Percentiles rank a stretch among this genome's conserved stretches.
Conservation (phyloP, 2,113 vertebrate species). For the Macrotis lagotis region DNA sequence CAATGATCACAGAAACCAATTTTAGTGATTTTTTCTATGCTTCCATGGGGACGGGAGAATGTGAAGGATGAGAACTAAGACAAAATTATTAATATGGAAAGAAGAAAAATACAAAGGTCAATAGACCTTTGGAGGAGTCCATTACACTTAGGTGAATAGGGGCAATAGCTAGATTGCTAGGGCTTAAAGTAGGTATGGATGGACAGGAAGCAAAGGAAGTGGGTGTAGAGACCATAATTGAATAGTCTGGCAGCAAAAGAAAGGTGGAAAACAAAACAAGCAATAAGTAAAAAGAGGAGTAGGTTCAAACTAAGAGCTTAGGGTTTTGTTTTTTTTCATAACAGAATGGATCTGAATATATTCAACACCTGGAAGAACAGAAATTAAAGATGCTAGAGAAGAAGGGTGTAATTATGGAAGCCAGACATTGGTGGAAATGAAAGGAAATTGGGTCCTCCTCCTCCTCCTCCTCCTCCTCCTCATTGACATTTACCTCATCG, state of each 20-base stretch:
- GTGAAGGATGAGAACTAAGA: neutral
- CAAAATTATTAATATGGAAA: neutral
- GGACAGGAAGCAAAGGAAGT: neutral
- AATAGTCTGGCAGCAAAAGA: neutral
- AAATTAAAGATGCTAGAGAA: neutral
- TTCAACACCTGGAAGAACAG: neutral
- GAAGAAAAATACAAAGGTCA: fast-evolving
- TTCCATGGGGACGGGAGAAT: neutral
- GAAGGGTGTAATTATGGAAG: neutral
- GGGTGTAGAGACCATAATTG: fast-evolving
- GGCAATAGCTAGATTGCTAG: neutral
- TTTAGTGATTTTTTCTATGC: neutral
- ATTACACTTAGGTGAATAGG: neutral
- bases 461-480: no score
- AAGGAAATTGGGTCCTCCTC: no score
- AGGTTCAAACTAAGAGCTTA: neutral
- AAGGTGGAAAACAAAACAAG: neutral
- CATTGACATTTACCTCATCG: no score
- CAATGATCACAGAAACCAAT: neutral
- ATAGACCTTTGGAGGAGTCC: neutral
- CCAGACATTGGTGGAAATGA: neutral
- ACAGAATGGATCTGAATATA: neutral
- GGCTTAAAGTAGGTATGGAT: no score
- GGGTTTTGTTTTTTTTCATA: neutral
- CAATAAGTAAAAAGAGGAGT: neutral